Base-by-base conservation (phyloP, 2,888 invertebrate species). In the Piscicola geometra region DNA sequence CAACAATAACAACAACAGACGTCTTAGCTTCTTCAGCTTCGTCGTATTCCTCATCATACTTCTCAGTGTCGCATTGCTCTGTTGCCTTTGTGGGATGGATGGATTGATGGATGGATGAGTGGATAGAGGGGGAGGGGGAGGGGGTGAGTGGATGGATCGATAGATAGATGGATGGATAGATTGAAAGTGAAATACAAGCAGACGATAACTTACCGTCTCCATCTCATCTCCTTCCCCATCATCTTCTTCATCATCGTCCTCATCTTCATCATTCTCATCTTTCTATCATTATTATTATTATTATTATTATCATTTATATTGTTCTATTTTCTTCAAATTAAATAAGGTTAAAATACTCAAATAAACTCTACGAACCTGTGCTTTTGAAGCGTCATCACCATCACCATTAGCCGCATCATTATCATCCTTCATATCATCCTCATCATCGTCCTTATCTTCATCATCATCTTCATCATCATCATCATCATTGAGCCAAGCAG, bases 11-110 rank as follows among this genome's bases (percentile, higher is more conserved):
- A 64, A 21, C 35, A 68, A 35, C 35, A 68, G 33, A 77, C 74
- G 50, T 68, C 35, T 69, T 75, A 32, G 90, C 89, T 85, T 97
- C 96, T 82, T 92, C 93, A 50, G 89, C 87, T 76, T 92, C 87
- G 83, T 93, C 91, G 84, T 92, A 84, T 50, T 86, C 52, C 9
- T 73, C 76, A 9, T 78, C 79, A 32, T 86, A 87, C 0, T 87
- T 88, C 0, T n/a, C n/a, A 56, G 21, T 75, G 25, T 47, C 50
- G 50, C 9, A 47, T 15, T 9, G 12, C 21, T 15, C 50, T 15
- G 50, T 15, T 47, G 50, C 21, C 21, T 47, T 47, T 47, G 50
- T 21, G 9, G 9, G 21, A 47, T 47, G 21, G 21, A 47, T 21
- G 50, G n/a, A n/a, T n/a, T n/a, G n/a, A n/a, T n/a, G n/a, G n/a